These are phyloP conservation scores for Galeopsomyia nigrocyanea DNA, from an alignment of 2,888 invertebrate genomes.

Conservation along the genomic window DNA sequence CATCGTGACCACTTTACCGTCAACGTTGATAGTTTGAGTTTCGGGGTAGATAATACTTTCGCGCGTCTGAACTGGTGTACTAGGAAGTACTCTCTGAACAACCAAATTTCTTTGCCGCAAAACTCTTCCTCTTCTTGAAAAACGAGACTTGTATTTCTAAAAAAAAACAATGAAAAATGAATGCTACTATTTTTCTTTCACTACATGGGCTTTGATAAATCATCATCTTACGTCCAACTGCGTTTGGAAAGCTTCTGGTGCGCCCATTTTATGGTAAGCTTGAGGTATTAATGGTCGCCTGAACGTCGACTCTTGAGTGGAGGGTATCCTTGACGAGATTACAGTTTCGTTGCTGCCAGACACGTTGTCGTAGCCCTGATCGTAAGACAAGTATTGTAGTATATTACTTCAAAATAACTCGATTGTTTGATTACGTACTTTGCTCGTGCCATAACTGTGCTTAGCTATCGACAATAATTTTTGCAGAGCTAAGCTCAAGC, in stretches of 20 bases:
- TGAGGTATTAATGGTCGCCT: conserved; percentile 65
- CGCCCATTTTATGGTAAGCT: conserved; percentile 63
- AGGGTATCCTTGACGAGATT: conserved; percentile 63
- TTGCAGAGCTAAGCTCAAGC: conserved; percentile 62
- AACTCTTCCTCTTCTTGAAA: conserved; percentile 67
- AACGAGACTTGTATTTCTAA: conserved; percentile 69
- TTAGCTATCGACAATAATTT: conserved; percentile 69
- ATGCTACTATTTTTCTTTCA: not conserved
- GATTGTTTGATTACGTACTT: conserved; percentile 58
- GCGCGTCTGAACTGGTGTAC: conserved; percentile 71
- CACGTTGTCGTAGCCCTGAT: conserved; percentile 62
- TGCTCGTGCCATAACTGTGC: conserved; percentile 66
- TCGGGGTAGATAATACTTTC: conserved; percentile 40
- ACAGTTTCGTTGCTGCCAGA: conserved; percentile 66
- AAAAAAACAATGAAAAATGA: conserved; percentile 45
- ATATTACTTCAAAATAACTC: conserved; percentile 22
- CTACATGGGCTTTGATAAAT: conserved; percentile 7
- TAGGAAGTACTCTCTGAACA: conserved; percentile 81
- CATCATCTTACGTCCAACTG: conserved; percentile 68
- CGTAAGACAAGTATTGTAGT: conserved; percentile 39
- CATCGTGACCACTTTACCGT: conserved; percentile 47
- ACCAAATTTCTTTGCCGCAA: conserved; percentile 75
- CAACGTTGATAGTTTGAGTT: conserved; percentile 49
- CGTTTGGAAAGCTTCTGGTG: conserved; percentile 68
- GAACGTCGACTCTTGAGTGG: conserved; percentile 65